Evolutionary conservation across 2,113 vertebrate genomes (phyloP), one percentile per base, ranked within the genome.

Genomic region (Chlamydotis undulata): DNA sequence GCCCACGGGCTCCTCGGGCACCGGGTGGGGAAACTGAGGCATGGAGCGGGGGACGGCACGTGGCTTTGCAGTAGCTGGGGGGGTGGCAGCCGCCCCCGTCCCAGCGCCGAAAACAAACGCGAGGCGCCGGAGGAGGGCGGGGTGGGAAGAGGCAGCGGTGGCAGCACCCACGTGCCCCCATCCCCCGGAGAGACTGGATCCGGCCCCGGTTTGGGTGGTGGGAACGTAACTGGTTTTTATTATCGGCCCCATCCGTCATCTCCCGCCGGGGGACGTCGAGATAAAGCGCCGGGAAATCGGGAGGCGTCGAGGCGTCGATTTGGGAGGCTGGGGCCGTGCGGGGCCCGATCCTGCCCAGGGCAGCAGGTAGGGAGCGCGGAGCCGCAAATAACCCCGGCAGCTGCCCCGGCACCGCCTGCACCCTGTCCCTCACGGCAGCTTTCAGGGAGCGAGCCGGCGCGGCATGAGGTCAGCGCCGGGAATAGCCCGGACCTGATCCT

Each of bases 1-100:
- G 33, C 10, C 31, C 1, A 6, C 5, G 19, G 22, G 35, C 35
- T 0, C 2, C 13, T 43, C 2, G 2, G 49, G 70, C 28, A 2
- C 7, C 6, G 1, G 7, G 6, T 55, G 73, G 87, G 87, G 92
- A 93, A 87, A 84, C 87, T 71, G 96, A 92, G 95, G 83, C 87
- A 57, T 10, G 2, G 80, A 81, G 50, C 6, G 1, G 29, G 53
- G 18, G 43, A 6, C 0, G 7, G 35, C 19, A 0, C 2, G 45
- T n/a, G 63, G n/a, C 41, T 75, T 50, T 33, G 45, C 9, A 5
- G 29, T 14, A 63, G 37, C 7, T 45, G 53, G 24, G 65, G 47
- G 28, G 12, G 24, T 50, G 53, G 24, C 55, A 5, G 33, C 37
- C 6, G 10, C 21, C n/a, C 7, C 33, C 3, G 0, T 35, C 10